Conservation (phyloP, 1,140 invertebrate species). For the Drosophila funebris region DNA sequence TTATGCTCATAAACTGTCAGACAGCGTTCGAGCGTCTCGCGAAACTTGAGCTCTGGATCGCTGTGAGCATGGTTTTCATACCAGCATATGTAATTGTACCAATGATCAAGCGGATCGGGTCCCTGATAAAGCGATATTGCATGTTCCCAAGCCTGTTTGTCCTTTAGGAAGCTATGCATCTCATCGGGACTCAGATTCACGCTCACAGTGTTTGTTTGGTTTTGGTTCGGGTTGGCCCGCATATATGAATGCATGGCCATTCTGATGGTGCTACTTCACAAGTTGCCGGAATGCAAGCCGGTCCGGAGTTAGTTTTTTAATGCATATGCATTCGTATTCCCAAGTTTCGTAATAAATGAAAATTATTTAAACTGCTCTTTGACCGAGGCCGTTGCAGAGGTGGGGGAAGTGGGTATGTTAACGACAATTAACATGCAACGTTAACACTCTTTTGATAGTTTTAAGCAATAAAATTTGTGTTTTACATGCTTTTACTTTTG, state of each 20-base stretch:
- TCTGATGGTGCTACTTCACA: not conserved
- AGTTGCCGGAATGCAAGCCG: not conserved
- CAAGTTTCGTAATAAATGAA: conserved; percentile 48
- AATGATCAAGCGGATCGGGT: conserved; percentile 93
- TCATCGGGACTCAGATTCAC: conserved; percentile 60
- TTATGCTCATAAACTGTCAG: conserved; percentile 91
- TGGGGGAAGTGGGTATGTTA: not conserved
- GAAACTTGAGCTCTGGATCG: conserved; percentile 91
- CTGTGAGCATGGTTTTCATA: conserved; percentile 94
- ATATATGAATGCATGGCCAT: conserved; percentile 75
- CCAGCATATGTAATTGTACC: conserved; percentile 95
- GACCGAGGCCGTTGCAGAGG: conserved; percentile 13
- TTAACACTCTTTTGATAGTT: not conserved
- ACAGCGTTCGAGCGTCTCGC: conserved; percentile 91
- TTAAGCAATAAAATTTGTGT: not conserved
- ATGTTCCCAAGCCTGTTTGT: conserved; percentile 89
- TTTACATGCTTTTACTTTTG: conserved; percentile 9
- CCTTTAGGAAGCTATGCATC: conserved; percentile 77
- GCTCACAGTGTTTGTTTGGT: conserved; percentile 29
- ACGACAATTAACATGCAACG: not conserved
- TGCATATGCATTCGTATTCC: conserved; percentile 19
- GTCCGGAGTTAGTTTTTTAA: not conserved
- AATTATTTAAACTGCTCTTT: conserved; percentile 30
- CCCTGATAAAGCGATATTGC: conserved; percentile 92
- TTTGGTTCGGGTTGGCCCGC: conserved; percentile 51